phyloP scores from a whole-genome alignment of 2,797 vertebrate species.

The Dicrostonyx torquatus region DNA sequence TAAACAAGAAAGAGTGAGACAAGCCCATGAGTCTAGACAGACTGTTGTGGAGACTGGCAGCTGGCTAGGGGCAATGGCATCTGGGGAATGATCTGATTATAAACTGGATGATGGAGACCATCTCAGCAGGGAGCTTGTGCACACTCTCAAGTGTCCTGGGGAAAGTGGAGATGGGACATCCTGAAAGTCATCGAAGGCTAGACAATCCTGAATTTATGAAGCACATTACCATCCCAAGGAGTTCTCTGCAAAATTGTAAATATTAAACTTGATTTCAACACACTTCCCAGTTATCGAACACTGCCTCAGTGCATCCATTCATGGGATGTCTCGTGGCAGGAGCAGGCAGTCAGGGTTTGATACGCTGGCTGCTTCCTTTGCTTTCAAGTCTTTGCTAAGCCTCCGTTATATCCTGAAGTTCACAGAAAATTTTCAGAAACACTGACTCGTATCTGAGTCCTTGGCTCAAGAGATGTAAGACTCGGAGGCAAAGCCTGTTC shows the following conservation, averaged over 20 bases:
- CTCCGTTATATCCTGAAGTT: not conserved
- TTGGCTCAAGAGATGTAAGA: constrained; percentile 13
- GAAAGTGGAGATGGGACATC: not conserved
- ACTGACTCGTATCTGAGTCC: not conserved
- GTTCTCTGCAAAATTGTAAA: not conserved
- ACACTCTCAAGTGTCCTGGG: not conserved
- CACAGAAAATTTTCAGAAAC: not conserved
- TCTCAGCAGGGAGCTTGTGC: not conserved
- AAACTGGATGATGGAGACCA: not conserved
- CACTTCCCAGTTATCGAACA: not conserved
- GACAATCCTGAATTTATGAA: not conserved
- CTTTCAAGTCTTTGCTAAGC: not conserved
- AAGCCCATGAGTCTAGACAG: not conserved
- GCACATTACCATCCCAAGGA: not conserved
- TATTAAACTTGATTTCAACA: constrained; percentile 14
- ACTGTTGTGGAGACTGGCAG: not conserved
- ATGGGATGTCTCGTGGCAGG: not conserved
- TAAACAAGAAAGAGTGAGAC: not conserved
- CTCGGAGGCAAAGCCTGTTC: not conserved
- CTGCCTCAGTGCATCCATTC: not conserved
- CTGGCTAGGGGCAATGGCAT: not conserved
- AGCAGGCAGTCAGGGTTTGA: not conserved
- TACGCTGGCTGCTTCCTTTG: not conserved
- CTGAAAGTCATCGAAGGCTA: not conserved
- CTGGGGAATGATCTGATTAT: not conserved